Evolutionary conservation across 2,797 vertebrate species (phyloP).

Genomic region (Dipus sagitta): DNA sequence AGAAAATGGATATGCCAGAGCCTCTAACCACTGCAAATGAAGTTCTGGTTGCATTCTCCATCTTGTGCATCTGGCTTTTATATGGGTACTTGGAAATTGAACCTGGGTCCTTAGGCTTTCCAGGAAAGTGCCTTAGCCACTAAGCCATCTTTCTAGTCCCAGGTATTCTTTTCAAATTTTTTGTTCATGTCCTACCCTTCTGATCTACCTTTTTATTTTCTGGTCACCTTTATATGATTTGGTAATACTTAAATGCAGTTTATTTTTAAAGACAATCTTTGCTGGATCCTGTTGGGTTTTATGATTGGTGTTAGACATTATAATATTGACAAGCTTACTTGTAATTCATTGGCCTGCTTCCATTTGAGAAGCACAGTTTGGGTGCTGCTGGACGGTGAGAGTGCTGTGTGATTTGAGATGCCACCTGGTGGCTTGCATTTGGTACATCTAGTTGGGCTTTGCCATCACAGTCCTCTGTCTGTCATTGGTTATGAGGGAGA

Average conservation of each 20-base stretch:
- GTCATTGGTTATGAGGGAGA: not conserved
- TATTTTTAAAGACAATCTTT: not conserved
- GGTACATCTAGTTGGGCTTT: conserved; percentile 53
- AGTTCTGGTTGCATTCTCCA: no score
- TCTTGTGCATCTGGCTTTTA: no score
- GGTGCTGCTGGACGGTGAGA: not conserved
- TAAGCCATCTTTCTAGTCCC: no score
- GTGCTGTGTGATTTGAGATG: conserved; percentile 73
- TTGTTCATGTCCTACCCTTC: not conserved
- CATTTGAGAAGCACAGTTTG: not conserved
- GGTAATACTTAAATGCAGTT: not conserved
- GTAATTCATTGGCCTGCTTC: conserved; percentile 35
- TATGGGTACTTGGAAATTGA: no score
- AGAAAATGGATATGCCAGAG: no score
- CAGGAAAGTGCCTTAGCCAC: no score
- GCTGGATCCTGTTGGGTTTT: conserved; percentile 1
- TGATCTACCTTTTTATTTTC: not conserved
- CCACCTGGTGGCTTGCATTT: conserved; percentile 70
- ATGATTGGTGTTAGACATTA: conserved; percentile 12
- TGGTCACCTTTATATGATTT: conserved; percentile 19
- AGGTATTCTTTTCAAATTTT: not conserved
- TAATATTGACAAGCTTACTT: conserved; percentile 44
- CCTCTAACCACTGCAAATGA: no score
- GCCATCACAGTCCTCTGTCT: not conserved
- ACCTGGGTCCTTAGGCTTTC: no score